Percentiles rank a stretch among this genome's conserved stretches.
phyloP scores from a whole-genome alignment of 2,888 invertebrate genomes.

The Nipponacmea schrenckii region DNA sequence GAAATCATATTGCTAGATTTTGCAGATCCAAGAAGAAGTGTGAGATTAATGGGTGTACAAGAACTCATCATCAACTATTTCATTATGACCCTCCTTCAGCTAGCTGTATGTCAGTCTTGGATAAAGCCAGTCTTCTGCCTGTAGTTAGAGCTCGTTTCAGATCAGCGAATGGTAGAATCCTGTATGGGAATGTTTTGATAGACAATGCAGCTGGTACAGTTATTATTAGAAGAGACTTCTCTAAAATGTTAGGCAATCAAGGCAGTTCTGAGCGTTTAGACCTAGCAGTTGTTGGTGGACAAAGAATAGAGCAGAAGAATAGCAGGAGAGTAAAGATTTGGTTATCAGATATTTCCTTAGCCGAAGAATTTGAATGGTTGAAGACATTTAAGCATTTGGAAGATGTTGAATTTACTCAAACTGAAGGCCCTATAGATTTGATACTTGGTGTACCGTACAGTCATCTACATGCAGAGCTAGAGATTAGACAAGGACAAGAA shows the following conservation, averaged over 20 bases:
- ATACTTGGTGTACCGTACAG: conserved; percentile 22
- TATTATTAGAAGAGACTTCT: conserved; percentile 18
- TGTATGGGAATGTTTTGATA: conserved; percentile 20
- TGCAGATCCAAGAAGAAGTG: conserved; percentile 13
- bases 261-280: conserved; percentile 11
- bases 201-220: conserved; percentile 20
- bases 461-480: conserved; percentile 19
- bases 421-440: conserved; percentile 12
- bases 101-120: conserved; percentile 12
- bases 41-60: conserved; percentile 9
- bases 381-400: too few relatives aligned
- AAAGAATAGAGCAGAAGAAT: neutral
- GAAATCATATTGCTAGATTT: neutral
- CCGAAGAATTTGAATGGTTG: conserved; percentile 19
- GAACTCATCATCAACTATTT: conserved; percentile 13
- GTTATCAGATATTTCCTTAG: conserved; percentile 8
- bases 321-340: conserved; percentile 16
- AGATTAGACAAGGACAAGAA: conserved; percentile 6
- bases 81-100: conserved; percentile 14
- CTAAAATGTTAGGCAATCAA: conserved; percentile 18
- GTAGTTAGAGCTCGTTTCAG: conserved; percentile 13
- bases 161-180: conserved; percentile 11
- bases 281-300: conserved; percentile 6
- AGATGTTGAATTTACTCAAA: neutral
- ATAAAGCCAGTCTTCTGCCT: conserved; percentile 10